phyloP scores from a whole-genome alignment of 2,113 vertebrate species.

The Colistium nudipinnis region DNA sequence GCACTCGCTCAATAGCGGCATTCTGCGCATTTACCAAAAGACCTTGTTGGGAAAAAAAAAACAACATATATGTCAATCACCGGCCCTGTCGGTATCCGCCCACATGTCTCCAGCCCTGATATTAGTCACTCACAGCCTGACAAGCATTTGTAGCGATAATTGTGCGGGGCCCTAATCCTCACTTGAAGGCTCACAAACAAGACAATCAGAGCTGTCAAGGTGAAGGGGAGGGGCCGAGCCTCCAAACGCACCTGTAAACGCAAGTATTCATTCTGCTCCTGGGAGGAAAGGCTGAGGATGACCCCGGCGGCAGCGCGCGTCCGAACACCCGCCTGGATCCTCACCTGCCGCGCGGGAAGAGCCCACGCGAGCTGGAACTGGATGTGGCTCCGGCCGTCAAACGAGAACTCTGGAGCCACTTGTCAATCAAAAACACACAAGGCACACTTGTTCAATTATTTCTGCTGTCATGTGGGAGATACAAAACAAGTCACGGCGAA shows the following conservation, averaged over 20 bases:
- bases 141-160: conserved; percentile 58
- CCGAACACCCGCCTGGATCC: conserved; percentile 83
- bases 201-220: conserved; percentile 52
- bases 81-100: conserved; percentile 63
- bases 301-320: conserved; percentile 80
- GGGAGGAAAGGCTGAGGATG: conserved; percentile 83
- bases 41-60: conserved; percentile 48
- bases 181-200: conserved; percentile 57
- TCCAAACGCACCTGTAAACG: conserved; percentile 86
- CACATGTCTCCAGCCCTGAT: conserved; percentile 67
- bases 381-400: conserved; percentile 85
- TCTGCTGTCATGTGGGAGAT: conserved; percentile 53
- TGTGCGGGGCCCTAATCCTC: conserved; percentile 48
- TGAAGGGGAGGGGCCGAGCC: conserved; percentile 24
- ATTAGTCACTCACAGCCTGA: conserved; percentile 73
- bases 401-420: conserved; percentile 84
- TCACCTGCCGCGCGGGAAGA: conserved; percentile 75
- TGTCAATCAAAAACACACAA: conserved; percentile 70
- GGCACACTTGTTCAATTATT: conserved; percentile 56
- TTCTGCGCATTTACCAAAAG: conserved; percentile 44
- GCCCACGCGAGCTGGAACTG: conserved; percentile 83
- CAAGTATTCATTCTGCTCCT: conserved; percentile 85
- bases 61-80: conserved; percentile 69
- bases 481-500: conserved; percentile 8
- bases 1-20: conserved; percentile 26